Base-by-base conservation (phyloP, 2,797 vertebrate genomes). In the Sebastes taczanowskii region DNA sequence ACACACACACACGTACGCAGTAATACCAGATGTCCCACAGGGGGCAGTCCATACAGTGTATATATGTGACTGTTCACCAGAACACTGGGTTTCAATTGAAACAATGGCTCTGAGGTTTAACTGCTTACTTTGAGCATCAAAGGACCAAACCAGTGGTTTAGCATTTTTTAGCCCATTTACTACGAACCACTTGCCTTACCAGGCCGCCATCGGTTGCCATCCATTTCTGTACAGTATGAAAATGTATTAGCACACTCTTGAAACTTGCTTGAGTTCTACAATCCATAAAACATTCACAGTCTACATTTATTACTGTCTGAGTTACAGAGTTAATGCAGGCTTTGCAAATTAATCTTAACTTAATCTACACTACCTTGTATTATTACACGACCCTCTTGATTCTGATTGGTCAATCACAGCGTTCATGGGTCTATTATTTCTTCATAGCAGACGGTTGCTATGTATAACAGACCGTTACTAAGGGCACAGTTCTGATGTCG, bases 21-120 rank as follows among this genome's bases (percentile, higher is more conserved):
- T 83, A 66, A 87, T 87, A 88, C 88, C 87, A 77, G 76, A 79
- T 84, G 38, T 84, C 81, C 88, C 78, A 42, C 61, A 56, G 55
- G 84, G 75, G 86, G 74, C 32, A 56, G 30, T 20, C 69, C 67
- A 35, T 29, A 71, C 52, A 75, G 42, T 66, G 22, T 58, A 55
- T 35, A 27, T 46, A 49, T 49, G 14, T 58, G 13, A 10, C 11
- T 61, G 58, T 3, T 7, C 64, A 66, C 11, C 25, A 66, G 13
- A 42, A 25, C 34, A 22, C 20, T 60, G 55, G 38, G 25, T 76
- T 60, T 69, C 11, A 62, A 29, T 16, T 42, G 20, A 70, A 38
- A 64, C 49, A 56, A 32, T n/a, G 7, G 29, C 27, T 70, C 6
- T 55, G 30, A 46, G 35, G 22, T 71, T 56, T 7, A 42, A 7